phyloP scores from a whole-genome alignment of 1,140 invertebrate species.

The Caenorhabditis brenneri region DNA sequence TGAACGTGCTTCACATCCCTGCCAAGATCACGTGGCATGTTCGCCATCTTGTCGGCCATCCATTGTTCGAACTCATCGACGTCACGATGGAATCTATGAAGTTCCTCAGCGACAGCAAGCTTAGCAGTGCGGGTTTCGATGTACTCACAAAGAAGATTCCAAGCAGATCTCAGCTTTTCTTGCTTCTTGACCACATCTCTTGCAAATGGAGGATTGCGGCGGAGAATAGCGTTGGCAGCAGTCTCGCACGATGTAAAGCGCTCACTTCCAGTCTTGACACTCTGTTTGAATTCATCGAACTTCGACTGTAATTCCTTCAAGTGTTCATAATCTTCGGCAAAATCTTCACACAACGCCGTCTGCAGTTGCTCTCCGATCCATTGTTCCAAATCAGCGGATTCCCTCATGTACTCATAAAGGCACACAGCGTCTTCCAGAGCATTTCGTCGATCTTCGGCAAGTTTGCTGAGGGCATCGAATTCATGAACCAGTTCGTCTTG shows the following conservation, averaged over 20 bases:
- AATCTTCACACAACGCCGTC: conserved; percentile 88
- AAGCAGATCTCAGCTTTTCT: conserved; percentile 84
- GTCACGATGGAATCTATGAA: conserved; percentile 93
- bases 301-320: conserved; percentile 85
- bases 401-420: conserved; percentile 88
- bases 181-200: conserved; percentile 85
- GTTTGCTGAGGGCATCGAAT: conserved; percentile 35
- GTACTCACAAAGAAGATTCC: conserved; percentile 85
- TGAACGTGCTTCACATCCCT: conserved; percentile 84
- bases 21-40: conserved; percentile 83
- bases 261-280: conserved; percentile 87
- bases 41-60: conserved; percentile 85
- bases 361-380: conserved; percentile 94
- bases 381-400: conserved; percentile 86
- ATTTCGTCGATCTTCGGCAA: conserved; percentile 82
- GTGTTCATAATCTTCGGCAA: conserved; percentile 96
- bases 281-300: conserved; percentile 92
- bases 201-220: conserved; percentile 79
- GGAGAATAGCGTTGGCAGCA: conserved; percentile 84
- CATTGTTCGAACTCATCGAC: conserved; percentile 88
- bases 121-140: conserved; percentile 84
- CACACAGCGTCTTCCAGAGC: conserved; percentile 75
- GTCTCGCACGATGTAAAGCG: conserved; percentile 90
- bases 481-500: conserved; percentile 50
- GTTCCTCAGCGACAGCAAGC: conserved; percentile 88